These are phyloP conservation scores for Rachycentron canadum DNA, from an alignment of 2,797 vertebrate species.

Conservation along the genomic window DNA sequence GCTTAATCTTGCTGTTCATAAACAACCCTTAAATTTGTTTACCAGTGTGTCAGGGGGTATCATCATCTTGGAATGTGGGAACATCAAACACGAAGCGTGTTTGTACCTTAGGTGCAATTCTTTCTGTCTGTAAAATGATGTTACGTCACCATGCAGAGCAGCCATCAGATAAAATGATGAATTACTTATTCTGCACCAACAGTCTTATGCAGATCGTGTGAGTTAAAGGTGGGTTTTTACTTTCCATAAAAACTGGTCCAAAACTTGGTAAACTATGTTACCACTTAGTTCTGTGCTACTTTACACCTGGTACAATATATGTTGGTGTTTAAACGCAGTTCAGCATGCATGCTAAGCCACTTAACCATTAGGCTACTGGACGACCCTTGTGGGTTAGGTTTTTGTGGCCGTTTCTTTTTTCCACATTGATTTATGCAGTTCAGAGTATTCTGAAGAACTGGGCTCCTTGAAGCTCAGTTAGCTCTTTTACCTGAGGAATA, in stretches of 20 bases:
- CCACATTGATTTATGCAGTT: background rate
- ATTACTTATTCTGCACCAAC: slow-evolving; percentile 6
- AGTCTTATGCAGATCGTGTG: background rate
- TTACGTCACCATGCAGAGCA: slow-evolving; percentile 52
- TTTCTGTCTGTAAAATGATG: slow-evolving; percentile 55
- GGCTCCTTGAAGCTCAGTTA: background rate
- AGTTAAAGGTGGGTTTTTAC: background rate
- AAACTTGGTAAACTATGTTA: background rate
- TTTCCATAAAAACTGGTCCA: background rate
- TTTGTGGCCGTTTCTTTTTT: background rate
- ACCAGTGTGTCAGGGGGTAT: slow-evolving; percentile 49
- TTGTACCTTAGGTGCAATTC: slow-evolving; percentile 57
- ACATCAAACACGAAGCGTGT: slow-evolving; percentile 61
- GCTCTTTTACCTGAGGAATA: background rate
- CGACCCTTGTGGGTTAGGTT: background rate
- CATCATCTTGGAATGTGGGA: slow-evolving; percentile 38
- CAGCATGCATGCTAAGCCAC: background rate
- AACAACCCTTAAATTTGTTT: slow-evolving; percentile 60
- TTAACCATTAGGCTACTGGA: background rate
- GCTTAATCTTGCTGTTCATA: slow-evolving; percentile 41
- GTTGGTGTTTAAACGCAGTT: background rate
- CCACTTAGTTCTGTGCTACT: background rate
- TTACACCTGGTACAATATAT: background rate
- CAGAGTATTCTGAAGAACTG: too few species aligned
- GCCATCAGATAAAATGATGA: slow-evolving; percentile 42